Evolutionary conservation across 2,888 invertebrate species (phyloP).

Genomic region (Trichogramma dendrolimi): DNA sequence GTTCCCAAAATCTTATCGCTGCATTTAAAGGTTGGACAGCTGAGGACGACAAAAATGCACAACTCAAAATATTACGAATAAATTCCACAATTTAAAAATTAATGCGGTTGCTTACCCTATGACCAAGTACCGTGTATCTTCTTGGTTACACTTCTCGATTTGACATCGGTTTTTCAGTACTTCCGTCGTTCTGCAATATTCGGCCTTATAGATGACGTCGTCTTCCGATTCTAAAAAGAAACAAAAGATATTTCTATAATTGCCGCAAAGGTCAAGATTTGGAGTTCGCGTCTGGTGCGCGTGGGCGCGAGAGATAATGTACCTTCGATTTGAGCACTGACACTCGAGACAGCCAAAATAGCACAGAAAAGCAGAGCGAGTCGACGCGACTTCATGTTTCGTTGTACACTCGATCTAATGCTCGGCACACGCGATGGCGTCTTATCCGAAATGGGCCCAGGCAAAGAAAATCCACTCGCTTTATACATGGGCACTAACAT

Average conservation of each 20-base stretch:
- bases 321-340: constrained; percentile 3
- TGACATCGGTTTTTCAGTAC: constrained; percentile 1
- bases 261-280: neutral
- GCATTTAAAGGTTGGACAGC: neutral
- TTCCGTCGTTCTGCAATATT: constrained; percentile 7
- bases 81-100: no score
- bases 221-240: constrained; percentile 1
- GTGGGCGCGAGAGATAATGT: neutral
- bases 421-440: no score
- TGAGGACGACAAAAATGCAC: no score
- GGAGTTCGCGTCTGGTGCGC: neutral
- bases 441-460: neutral
- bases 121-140: constrained; percentile 8
- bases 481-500: constrained; percentile 9
- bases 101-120: constrained; percentile 3
- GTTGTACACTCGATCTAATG: no score
- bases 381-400: constrained; percentile 5
- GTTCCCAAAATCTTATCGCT: constrained; percentile 11
- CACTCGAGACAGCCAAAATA: neutral
- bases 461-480: constrained; percentile 6
- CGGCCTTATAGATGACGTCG: constrained; percentile 8
- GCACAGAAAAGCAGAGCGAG: neutral
- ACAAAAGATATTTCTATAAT: neutral
- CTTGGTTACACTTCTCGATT: constrained; percentile 14
- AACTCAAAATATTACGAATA: no score